Percentiles rank a stretch among this genome's conserved stretches.
Evolutionary conservation across 2,113 vertebrate genomes (phyloP).

Genomic region (Morone saxatilis): DNA sequence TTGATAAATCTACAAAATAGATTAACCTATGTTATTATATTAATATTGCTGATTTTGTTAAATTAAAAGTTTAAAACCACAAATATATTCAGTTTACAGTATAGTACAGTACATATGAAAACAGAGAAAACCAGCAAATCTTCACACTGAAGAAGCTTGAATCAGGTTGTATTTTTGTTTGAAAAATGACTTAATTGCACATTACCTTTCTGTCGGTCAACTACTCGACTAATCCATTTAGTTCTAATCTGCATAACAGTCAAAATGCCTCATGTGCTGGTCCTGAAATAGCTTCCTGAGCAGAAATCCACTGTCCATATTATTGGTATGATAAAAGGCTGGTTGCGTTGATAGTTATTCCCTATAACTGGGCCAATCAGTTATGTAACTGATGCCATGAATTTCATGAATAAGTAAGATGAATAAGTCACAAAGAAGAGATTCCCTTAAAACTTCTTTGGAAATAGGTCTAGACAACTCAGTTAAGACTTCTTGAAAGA

Average conservation of each 20-base stretch:
- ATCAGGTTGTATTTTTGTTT: not conserved
- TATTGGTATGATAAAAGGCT: conserved; percentile 20
- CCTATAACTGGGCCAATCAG: conserved; percentile 58
- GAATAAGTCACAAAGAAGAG: conserved; percentile 60
- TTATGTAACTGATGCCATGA: conserved; percentile 65
- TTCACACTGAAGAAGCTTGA: not conserved
- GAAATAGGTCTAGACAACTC: conserved; percentile 48
- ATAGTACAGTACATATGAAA: no score
- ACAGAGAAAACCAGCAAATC: not conserved
- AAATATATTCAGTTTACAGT: not conserved
- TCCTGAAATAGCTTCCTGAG: not conserved
- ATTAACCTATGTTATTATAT: no score
- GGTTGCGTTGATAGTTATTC: conserved; percentile 16
- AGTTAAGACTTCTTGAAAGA: conserved; percentile 49
- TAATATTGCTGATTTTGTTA: no score
- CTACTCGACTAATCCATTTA: not conserved
- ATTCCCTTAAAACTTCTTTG: conserved; percentile 50
- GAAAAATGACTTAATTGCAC: not conserved
- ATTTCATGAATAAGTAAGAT: conserved; percentile 69
- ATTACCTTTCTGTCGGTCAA: no score
- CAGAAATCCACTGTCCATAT: conserved; percentile 10
- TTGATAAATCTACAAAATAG: not conserved
- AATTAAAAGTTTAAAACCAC: not conserved
- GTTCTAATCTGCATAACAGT: not conserved
- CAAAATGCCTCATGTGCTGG: not conserved